phyloP scores from a whole-genome alignment of 2,888 invertebrate genomes.

The Callinectes sapidus region DNA sequence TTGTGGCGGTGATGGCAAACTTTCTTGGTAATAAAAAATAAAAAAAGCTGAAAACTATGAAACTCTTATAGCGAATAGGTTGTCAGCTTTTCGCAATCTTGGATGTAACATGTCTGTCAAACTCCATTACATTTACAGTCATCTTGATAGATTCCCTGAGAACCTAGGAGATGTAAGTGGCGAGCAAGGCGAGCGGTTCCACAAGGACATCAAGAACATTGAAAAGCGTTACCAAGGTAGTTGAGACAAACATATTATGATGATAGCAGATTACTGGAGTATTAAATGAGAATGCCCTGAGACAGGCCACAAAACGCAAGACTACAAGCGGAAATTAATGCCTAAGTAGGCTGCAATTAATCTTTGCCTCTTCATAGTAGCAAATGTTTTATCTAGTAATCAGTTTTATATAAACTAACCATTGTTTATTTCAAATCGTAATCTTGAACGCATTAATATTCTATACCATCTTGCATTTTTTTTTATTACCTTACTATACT shows the following conservation, averaged over 20 bases:
- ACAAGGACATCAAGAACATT: background rate
- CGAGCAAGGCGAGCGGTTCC: no score
- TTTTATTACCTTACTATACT: no score
- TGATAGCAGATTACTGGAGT: background rate
- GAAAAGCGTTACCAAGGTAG: background rate
- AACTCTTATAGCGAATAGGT: background rate
- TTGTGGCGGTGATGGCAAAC: no score
- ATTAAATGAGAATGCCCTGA: constrained; percentile 9
- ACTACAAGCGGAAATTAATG: constrained; percentile 13
- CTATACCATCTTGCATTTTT: no score
- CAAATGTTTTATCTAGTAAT: background rate
- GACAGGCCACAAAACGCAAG: background rate
- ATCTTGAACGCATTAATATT: background rate
- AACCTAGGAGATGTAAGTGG: no score
- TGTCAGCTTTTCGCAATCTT: background rate
- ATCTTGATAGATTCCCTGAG: no score
- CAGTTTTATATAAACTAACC: background rate
- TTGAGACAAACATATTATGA: constrained; percentile 2
- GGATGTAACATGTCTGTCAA: constrained; percentile 23
- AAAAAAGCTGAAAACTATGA: constrained; percentile 17
- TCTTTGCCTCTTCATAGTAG: constrained; percentile 1
- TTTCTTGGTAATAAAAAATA: no score
- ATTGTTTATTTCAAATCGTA: constrained; percentile 8
- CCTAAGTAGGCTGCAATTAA: background rate
- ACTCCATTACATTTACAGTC: no score